Conservation (phyloP, 2,113 vertebrate species). For the Plectropomus leopardus region DNA sequence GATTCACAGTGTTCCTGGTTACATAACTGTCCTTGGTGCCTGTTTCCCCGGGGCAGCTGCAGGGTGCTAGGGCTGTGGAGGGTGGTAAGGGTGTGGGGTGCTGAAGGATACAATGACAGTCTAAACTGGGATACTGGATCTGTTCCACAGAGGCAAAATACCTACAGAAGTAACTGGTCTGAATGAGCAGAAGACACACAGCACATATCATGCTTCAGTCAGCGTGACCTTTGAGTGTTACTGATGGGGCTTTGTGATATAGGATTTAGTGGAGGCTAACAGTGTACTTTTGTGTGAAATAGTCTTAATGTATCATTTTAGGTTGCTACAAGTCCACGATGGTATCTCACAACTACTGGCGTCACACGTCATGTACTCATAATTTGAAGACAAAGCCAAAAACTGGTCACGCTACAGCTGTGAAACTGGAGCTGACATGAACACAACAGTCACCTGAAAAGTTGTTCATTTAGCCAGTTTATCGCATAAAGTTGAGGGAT, state of each 20-base stretch:
- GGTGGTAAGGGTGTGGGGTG: constrained; percentile 5
- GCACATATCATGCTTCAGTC: constrained; percentile 49
- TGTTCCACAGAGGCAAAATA: constrained; percentile 46
- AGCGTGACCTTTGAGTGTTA: constrained; percentile 43
- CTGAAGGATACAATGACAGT: constrained; percentile 65
- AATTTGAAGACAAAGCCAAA: not conserved
- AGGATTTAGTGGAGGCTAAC: not conserved
- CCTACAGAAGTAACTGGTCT: constrained; percentile 50
- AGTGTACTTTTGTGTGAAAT: not conserved
- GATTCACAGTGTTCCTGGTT: constrained; percentile 60
- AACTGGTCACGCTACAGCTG: constrained; percentile 52
- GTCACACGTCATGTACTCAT: not conserved
- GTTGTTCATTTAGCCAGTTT: not conserved
- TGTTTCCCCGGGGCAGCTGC: constrained; percentile 67
- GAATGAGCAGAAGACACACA: constrained; percentile 51
- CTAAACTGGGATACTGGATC: constrained; percentile 82
- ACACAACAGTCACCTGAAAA: too few species aligned
- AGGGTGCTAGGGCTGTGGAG: constrained; percentile 19
- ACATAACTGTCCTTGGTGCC: constrained; percentile 77
- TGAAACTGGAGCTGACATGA: constrained; percentile 75
- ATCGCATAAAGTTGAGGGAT: not conserved
- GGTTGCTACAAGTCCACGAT: not conserved
- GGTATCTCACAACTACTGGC: not conserved
- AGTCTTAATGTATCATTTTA: not conserved
- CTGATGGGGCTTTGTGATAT: not conserved